Conservation (phyloP, 2,113 vertebrate genomes). For the Crotalus helleri region DNA sequence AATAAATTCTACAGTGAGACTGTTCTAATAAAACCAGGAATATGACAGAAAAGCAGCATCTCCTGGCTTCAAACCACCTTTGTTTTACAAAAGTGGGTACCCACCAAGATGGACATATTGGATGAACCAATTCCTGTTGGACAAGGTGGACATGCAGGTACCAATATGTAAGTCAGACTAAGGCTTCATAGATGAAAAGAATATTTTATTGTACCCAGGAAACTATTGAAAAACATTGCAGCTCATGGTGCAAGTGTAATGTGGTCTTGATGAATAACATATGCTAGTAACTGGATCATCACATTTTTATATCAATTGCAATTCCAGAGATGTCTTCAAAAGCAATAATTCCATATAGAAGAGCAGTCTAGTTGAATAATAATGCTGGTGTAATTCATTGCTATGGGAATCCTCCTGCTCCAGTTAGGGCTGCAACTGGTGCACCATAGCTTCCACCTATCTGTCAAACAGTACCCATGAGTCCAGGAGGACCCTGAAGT, state of each 20-base stretch:
- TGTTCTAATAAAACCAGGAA: neutral
- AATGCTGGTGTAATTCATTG: neutral
- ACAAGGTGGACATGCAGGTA: neutral
- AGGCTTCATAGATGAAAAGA: neutral
- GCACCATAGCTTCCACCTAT: neutral
- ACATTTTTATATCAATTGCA: neutral
- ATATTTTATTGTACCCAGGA: neutral
- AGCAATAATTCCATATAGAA: neutral
- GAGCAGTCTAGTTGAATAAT: neutral
- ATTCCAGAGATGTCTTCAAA: neutral
- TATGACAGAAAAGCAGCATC: neutral
- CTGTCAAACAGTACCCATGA: neutral
- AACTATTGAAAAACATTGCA: neutral
- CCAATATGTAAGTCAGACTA: neutral
- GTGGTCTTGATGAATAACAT: neutral
- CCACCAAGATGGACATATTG: neutral
- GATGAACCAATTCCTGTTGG: neutral
- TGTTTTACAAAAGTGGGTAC: neutral
- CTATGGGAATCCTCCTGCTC: neutral
- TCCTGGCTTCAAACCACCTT: neutral
- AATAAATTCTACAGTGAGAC: neutral
- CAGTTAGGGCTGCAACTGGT: neutral
- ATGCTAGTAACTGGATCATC: neutral
- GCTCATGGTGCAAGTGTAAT: neutral
- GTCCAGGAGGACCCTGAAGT: neutral